Base-by-base conservation (phyloP, 1,140 invertebrate genomes). In the Drosophila equinoxialis region DNA sequence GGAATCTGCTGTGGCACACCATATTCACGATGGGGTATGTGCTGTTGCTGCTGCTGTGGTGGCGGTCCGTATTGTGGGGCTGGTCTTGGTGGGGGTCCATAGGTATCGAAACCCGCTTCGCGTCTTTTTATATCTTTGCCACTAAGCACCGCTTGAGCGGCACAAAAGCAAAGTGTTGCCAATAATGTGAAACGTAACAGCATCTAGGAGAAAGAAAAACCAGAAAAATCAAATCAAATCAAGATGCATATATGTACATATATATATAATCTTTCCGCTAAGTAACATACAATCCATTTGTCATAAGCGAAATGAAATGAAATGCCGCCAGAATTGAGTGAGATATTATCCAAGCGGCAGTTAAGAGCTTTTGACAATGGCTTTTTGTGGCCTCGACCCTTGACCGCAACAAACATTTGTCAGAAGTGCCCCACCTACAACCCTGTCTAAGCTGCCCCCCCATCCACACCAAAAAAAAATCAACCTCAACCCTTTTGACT, bases 31-130 rank as follows among this genome's bases (percentile, higher is more conserved):
- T 92, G 93, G 17, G 93, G 84, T 54, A 92, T 82, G 3, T 79
- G 90, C 6, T 73, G 74, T 41, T 79, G 68, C 35, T 79, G 90
- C 26, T 81, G 78, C 26, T 90, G 91, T 8, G 92, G 92, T 8
- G 93, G 92, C 3, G 92, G 92, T 8, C 92, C 91, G 17, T 93
- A 92, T 37, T 92, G 86, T 26, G 92, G 92, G n/a, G 91, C 85
- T n/a, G 92, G 90, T 8, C 79, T 60, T 8, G 82, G 77, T 1
- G 87, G 82, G 1, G 80, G 80, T 0, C 82, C 82, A 6, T 90
- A 90, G 6, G 55, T 79, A 6, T 90, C 80, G 10, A 87, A 81
- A 3, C 79, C 79, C 0, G 71, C 74, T 37, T 83, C 86, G 2
- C 78, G 80, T 14, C 82, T 77, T 11, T 89, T 81, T 1, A 81